phyloP scores from a whole-genome alignment of 2,888 invertebrate genomes.

The Papilio gigon region DNA sequence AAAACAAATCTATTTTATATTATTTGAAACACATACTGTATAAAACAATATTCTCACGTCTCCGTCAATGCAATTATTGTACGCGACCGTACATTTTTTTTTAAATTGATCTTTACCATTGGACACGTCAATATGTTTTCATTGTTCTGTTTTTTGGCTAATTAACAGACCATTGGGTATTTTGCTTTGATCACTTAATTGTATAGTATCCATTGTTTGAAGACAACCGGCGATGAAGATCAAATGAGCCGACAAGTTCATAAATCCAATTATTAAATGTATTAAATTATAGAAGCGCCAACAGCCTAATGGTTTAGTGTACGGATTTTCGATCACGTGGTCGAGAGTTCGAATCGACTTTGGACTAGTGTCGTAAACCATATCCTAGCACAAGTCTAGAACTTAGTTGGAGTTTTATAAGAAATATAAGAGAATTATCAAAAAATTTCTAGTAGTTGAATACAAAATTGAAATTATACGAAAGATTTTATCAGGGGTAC shows the following conservation, averaged over 20 bases:
- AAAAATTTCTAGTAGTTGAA: too few species aligned
- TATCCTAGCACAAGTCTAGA: too few species aligned
- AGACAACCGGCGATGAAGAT: neutral
- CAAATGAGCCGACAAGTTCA: neutral
- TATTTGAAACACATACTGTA: conserved; percentile 14
- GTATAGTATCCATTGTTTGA: conserved; percentile 6
- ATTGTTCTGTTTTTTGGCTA: conserved; percentile 31
- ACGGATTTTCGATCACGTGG: too few species aligned
- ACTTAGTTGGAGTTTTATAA: too few species aligned
- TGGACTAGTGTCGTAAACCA: too few species aligned
- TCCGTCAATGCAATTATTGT: conserved; percentile 19
- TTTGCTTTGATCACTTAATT: conserved; percentile 35
- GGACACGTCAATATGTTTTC: neutral
- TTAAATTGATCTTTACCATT: conserved; percentile 36
- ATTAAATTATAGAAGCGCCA: neutral
- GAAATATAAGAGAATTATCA: too few species aligned
- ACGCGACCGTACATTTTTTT: conserved; percentile 29
- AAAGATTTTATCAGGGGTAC: too few species aligned
- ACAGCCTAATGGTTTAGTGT: too few species aligned
- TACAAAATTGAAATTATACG: too few species aligned
- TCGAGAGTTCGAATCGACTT: too few species aligned
- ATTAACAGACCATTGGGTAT: neutral
- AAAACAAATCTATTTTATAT: too few species aligned
- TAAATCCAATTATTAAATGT: neutral
- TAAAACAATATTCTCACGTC: conserved; percentile 37